Evolutionary conservation across 2,797 vertebrate species (phyloP).

Genomic region (Chromis chromis): DNA sequence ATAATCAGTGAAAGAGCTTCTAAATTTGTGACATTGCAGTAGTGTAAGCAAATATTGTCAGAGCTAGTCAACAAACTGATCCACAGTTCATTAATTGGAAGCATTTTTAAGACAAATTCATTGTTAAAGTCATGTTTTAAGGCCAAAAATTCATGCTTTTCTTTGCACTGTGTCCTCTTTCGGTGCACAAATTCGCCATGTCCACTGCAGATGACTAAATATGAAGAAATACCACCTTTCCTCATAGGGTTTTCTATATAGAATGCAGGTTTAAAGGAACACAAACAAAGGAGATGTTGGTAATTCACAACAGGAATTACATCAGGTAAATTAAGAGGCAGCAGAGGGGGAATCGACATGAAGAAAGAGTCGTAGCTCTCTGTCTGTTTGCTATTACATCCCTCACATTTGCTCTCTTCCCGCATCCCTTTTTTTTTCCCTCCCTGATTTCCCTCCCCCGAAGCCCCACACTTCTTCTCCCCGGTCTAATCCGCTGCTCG

Average conservation of each 20-base stretch:
- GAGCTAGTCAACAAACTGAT: not conserved
- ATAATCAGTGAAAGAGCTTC: not conserved
- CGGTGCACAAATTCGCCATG: not conserved
- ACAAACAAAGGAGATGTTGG: constrained; percentile 30
- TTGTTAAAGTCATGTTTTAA: not conserved
- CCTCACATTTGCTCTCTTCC: constrained; percentile 39
- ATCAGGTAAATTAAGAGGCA: constrained; percentile 32
- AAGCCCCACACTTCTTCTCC: constrained; percentile 56
- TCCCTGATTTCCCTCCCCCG: constrained; percentile 41
- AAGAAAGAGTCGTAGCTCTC: constrained; percentile 23
- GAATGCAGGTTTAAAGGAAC: constrained; percentile 15
- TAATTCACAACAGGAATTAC: constrained; percentile 38
- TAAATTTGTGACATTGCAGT: not conserved
- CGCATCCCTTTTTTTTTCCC: constrained; percentile 21
- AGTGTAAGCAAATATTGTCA: not conserved
- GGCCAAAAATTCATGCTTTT: not conserved
- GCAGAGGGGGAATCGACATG: constrained; percentile 27
- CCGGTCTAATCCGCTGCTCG: constrained; percentile 74
- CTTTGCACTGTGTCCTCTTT: constrained; percentile 20
- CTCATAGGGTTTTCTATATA: constrained; percentile 10
- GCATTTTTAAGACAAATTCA: not conserved
- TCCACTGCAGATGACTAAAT: constrained; percentile 19
- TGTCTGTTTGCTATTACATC: constrained; percentile 37
- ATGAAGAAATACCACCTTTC: constrained; percentile 21
- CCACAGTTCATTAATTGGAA: not conserved